phyloP scores from a whole-genome alignment of 2,888 invertebrate genomes.

The Dasysyrphus tricinctus region DNA sequence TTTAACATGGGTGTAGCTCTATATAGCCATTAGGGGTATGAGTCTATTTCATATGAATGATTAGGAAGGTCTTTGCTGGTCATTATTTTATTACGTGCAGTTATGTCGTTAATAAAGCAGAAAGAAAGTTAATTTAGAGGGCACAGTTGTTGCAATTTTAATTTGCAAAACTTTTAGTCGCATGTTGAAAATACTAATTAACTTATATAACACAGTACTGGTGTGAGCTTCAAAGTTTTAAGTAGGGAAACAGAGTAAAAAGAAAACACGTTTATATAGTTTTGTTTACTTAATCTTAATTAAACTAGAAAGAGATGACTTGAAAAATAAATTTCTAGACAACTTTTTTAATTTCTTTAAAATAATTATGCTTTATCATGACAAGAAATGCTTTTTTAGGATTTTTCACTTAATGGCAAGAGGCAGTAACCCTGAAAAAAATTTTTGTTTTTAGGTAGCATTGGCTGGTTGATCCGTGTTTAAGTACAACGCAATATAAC shows the following conservation, averaged over 20 bases:
- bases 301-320: not conserved
- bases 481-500: too few relatives aligned
- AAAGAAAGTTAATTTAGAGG: not conserved
- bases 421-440: too few relatives aligned
- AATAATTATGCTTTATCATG: not conserved
- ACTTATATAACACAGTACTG: conserved; percentile 16
- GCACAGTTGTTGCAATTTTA: conserved; percentile 49
- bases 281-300: not conserved
- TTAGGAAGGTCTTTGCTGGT: not conserved
- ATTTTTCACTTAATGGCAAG: too few relatives aligned
- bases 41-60: not conserved
- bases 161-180: conserved; percentile 39
- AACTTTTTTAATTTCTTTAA: not conserved
- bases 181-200: conserved; percentile 59
- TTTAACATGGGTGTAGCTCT: conserved; percentile 9
- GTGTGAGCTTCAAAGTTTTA: not conserved
- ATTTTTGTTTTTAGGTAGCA: too few relatives aligned
- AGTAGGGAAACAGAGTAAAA: not conserved
- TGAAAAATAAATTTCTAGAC: not conserved
- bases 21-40: not conserved
- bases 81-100: not conserved
- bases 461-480: too few relatives aligned
- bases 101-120: conserved; percentile 21
- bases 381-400: too few relatives aligned
- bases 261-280: not conserved